Base-by-base conservation (phyloP, 1,140 invertebrate genomes). In the Drosophila littoralis region DNA sequence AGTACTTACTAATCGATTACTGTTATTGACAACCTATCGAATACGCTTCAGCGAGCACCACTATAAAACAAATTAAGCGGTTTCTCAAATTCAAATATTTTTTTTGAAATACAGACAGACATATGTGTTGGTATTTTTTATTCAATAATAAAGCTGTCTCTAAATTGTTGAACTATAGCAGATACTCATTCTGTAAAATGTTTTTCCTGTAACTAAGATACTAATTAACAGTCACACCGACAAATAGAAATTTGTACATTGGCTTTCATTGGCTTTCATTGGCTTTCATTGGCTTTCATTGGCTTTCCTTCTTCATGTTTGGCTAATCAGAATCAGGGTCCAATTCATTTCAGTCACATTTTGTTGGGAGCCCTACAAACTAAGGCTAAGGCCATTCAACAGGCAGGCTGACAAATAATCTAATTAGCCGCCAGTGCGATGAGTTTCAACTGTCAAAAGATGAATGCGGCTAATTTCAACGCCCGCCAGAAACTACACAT, bases 341-440 rank as follows among this genome's bases (percentile, higher is more conserved):
- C 22, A n/a, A 15, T 32, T 12, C 8, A 45, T 40, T 42, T 9
- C 2, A 42, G 22, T 57, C 17, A 57, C 13, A 57, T 32, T 42
- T 42, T 6, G 22, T 40, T 40, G 42, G 36, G 42, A 69, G 46
- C 28, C 17, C n/a, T 6, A 50, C 32, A 60, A 42, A 42, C 50
- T 69, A 7, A 22, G 6, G 9, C 50, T 66, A 76, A 58, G 8
- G 17, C 54, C 59, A 63, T 59, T 69, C 65, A 48, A 52, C 54
- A 67, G 48, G 35, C 59, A 66, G 59, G 60, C 70, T 88, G 85
- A 91, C 89, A 84, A 90, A 91, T 90, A 90, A 81, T 90, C 90
- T 84, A 91, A 91, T 91, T 91, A 91, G 82, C 73, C 76, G 76
- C 75, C 60, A 75, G 71, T 45, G 72, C 72, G 89, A 83, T 91